Evolutionary conservation across 1,140 invertebrate species (phyloP), one percentile per base, ranked within the genome.

Genomic region (Drosophila ambigua): DNA sequence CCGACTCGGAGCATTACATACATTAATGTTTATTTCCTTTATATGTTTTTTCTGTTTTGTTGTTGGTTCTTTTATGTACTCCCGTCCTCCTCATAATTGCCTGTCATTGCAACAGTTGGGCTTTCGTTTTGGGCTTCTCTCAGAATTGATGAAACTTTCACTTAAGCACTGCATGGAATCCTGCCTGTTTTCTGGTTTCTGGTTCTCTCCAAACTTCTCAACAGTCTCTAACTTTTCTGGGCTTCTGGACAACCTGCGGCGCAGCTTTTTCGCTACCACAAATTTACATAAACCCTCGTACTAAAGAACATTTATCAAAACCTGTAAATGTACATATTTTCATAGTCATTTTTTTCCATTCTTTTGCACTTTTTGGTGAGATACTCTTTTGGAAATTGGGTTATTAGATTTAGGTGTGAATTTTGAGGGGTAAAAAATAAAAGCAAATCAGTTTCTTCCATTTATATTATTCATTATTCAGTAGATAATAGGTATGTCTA

Each of bases 81-180:
- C 53, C 41, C 49, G 43, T 52, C 54, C 64, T 45, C 3, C 55
- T 66, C 63, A 77, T 85, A 87, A 85, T 85, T 85, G 83, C 83
- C 82, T 76, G 83, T 82, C 82, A 67, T 88, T 87, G 75, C 82
- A 85, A 85, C 82, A 85, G 82, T 83, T 83, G 79, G 60, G 51
- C 35, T 39, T 39, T 39, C 35, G 3, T 13, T 13, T 39, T 13
- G 35, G 35, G 35, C 11, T 26, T 60, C 71, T 45, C 58, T 62
- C 54, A 50, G 55, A 85, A 85, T 84, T 80, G 81, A 84, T 80
- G 69, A 66, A 81, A 75, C 61, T 74, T 76, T 65, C 67, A 64
- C 51, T 39, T 68, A 65, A 68, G 68, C 50, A 59, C 76, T 83
- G 48, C 49, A 58, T 57, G 51, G 68, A 68, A 39, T 39, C 9